Evolutionary conservation across 2,888 invertebrate genomes (phyloP), one percentile per base, ranked within the genome.

Genomic region (Lymantria monacha): DNA sequence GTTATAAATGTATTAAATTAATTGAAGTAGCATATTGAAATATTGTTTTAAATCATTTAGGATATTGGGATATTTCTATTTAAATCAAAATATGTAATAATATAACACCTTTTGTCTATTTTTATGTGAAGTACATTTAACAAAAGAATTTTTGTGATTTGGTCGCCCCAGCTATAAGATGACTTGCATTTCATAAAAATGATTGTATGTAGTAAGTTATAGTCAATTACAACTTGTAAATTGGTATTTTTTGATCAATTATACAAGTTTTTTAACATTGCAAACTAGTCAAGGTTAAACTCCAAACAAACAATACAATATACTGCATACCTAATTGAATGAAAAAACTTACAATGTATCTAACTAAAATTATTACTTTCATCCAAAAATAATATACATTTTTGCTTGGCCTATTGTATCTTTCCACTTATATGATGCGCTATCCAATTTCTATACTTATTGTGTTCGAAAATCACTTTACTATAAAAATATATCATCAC

Each of bases 271-370:
- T 7, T 41, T 49, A 57, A 43, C 15, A 46, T 42, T 49, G 37
- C 44, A 22, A 51, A 44, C 36, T 13, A 51, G 15, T 55, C 64
- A 66, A 65, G 64, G 64, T 60, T 61, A 55, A 44, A 38, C 38
- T 36, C 1, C 22, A 22, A 22, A 22, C 22, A 22, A 22, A 22
- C 5, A 5, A 22, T 22, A 22, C 22, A 22, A 22, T 22, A 22
- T 22, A 3, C 5, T 22, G 22, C 5, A 22, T 22, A 22, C n/a
- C n/a, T n/a, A n/a, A n/a, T n/a, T n/a, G n/a, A n/a, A n/a, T n/a
- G n/a, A n/a, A n/a, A n/a, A n/a, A n/a, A 22, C 5, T 3, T 22
- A 22, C 22, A 22, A 3, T 22, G 22, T 22, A 22, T n/a, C 22
- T 22, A 22, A 22, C 2, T 22, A 22, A 22, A 22, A 22, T 2